Percentiles rank a stretch among this genome's conserved stretches.
These are phyloP conservation scores for Montipora capitata DNA, from an alignment of 92 coral and sea anemone species.

Conservation along the genomic window DNA sequence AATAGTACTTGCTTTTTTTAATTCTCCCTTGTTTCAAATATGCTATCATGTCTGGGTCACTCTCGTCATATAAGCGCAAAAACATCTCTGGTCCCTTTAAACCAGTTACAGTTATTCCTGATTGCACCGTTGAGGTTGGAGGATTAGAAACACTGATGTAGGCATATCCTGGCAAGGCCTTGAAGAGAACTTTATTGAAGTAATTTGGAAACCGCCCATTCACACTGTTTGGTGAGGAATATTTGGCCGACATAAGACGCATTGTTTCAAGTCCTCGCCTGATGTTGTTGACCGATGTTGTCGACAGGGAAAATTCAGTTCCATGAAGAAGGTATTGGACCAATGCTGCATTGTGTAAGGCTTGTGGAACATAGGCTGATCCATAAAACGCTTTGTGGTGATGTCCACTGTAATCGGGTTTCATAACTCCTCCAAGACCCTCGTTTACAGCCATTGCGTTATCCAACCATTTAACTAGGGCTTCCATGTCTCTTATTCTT, in stretches of 20 bases:
- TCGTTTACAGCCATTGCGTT: slow-evolving; percentile 75
- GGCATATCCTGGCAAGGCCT: slow-evolving; percentile 68
- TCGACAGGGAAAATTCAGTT: slow-evolving; percentile 58
- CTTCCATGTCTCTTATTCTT: slow-evolving; percentile 77
- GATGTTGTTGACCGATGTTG: slow-evolving; percentile 48
- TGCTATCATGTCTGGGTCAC: background rate
- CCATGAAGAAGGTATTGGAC: slow-evolving; percentile 73
- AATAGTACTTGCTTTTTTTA: slow-evolving; percentile 33
- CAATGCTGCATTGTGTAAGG: slow-evolving; percentile 73
- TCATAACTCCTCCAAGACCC: slow-evolving; percentile 82
- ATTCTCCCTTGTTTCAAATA: slow-evolving; percentile 31
- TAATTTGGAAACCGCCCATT: slow-evolving; percentile 61
- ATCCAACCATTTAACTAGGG: slow-evolving; percentile 74
- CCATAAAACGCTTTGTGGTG: slow-evolving; percentile 77
- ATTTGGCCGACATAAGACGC: slow-evolving; percentile 74
- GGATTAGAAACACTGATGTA: slow-evolving; percentile 69
- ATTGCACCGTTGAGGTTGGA: background rate
- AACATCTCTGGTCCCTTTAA: slow-evolving; percentile 42
- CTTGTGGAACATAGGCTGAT: slow-evolving; percentile 70
- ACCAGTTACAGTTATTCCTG: slow-evolving; percentile 1
- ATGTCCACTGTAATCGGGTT: slow-evolving; percentile 84
- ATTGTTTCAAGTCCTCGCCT: slow-evolving; percentile 69
- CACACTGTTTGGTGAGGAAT: slow-evolving; percentile 79
- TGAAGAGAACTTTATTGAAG: slow-evolving; percentile 34
- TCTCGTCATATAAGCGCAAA: slow-evolving; percentile 53